Evolutionary conservation across 1,140 invertebrate species (phyloP), one percentile per base, ranked within the genome.

Genomic region (Zaprionus davidi): DNA sequence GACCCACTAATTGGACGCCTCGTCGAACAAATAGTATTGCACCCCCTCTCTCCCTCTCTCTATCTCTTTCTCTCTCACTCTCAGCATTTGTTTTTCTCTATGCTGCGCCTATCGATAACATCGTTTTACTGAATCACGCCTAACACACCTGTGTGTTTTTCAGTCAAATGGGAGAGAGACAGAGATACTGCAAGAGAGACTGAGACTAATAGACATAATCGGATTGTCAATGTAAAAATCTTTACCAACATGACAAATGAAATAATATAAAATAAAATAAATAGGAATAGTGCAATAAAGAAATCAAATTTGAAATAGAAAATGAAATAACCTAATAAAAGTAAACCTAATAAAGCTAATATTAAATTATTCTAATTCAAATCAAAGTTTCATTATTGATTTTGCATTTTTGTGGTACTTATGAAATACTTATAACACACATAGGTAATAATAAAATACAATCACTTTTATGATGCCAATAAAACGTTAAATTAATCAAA

Each of bases 1-100:
- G 85, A 88, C 85, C 85, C 85, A 88, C 85, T 90, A 88, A 88
- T 90, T 88, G 85, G 63, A 73, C 64, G 85, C 46, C 85, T 88
- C 69, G 74, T 72, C 56, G 62, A 38, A 22, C 22, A 34, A 38
- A 44, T 24, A 38, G 53, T 71, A 67, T 77, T 53, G 17, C 51
- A 26, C 5, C 22, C 17, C 41, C n/a, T 4, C 22, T 22, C 55
- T 31, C n/a, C 26, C 17, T 15, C 15, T 34, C 26, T 57, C 22
- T 66, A 2, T 68, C 53, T 71, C 26, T 68, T 53, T 68, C 34
- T 34, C 69, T 65, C 12, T 49, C 12, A 57, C 53, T 38, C 58
- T 41, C 5, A n/a, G 15, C n/a, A 46, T 38, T 62, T 62, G 49
- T 49, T 31, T 41, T 28, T 41, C 41, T 44, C 55, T 36, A 22